These are phyloP conservation scores for Seriola quinqueradiata DNA, from an alignment of 2,113 vertebrate genomes.

Conservation along the genomic window DNA sequence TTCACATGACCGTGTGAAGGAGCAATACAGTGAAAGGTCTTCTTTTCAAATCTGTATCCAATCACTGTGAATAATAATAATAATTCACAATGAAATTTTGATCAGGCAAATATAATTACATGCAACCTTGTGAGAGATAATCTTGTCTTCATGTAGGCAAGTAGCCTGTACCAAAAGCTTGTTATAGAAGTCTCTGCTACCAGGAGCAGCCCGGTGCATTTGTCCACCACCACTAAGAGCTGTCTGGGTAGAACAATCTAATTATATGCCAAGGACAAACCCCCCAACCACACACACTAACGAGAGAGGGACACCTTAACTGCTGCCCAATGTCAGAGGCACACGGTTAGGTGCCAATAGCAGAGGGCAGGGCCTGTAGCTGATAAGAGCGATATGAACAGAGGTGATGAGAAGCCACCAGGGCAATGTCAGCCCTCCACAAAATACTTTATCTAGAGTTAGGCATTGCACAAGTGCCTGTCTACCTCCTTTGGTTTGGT, in stretches of 20 bases:
- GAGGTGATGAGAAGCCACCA: conserved; percentile 61
- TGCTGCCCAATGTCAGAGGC: conserved; percentile 76
- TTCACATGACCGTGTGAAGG: conserved; percentile 41
- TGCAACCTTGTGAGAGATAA: conserved; percentile 20
- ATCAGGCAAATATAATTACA: conserved; percentile 33
- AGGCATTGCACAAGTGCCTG: conserved; percentile 43
- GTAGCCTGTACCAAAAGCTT: conserved; percentile 70
- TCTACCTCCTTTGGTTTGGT: conserved; percentile 46
- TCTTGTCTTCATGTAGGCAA: conserved; percentile 36
- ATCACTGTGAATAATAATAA: conserved; percentile 7
- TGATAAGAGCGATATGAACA: conserved; percentile 73
- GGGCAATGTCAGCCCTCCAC: conserved; percentile 44
- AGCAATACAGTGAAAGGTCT: conserved; percentile 22
- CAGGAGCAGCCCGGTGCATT: conserved; percentile 39
- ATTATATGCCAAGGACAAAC: conserved; percentile 87
- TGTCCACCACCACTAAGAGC: conserved; percentile 62
- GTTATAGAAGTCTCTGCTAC: conserved; percentile 65
- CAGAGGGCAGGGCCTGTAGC: conserved; percentile 61
- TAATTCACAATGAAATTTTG: conserved; percentile 33
- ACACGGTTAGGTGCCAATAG: conserved; percentile 60
- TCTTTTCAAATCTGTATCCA: conserved; percentile 24
- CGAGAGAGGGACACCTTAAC: conserved; percentile 73
- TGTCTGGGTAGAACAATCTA: conserved; percentile 78
- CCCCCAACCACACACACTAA: conserved; percentile 22
- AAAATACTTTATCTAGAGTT: conserved; percentile 67